phyloP scores from a whole-genome alignment of 2,797 vertebrate species.

The Coreius guichenoti region DNA sequence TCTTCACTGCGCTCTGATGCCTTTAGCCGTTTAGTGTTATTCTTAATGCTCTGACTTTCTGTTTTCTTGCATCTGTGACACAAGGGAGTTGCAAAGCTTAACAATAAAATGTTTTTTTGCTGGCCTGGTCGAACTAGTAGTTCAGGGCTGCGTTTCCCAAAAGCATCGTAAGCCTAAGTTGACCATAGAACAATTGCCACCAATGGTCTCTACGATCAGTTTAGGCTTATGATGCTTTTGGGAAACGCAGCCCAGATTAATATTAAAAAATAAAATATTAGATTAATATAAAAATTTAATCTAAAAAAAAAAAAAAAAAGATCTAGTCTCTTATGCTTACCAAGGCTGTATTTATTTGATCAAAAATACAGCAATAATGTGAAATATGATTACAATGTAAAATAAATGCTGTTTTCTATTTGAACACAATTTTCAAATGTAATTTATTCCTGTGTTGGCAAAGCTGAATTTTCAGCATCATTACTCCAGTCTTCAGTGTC shows the following conservation, averaged over 20 bases:
- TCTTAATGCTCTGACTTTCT: neutral
- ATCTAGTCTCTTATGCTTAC: neutral
- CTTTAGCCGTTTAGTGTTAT: slow-evolving; percentile 14
- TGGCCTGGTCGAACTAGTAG: neutral
- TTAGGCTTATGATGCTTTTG: no score
- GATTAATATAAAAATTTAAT: neutral
- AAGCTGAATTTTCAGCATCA: no score
- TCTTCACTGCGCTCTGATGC: neutral
- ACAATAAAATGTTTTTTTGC: neutral
- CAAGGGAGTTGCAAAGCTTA: neutral
- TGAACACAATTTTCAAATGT: no score
- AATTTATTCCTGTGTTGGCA: no score
- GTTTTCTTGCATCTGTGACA: neutral
- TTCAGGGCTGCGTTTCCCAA: neutral
- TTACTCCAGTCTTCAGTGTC: neutral
- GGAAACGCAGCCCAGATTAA: neutral
- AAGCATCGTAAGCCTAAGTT: no score
- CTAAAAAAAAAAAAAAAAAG: no score
- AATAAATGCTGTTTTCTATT: no score
- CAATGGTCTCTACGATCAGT: no score
- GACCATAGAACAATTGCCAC: no score
- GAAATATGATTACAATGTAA: neutral
- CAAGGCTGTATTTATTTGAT: neutral
- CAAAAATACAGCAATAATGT: neutral
- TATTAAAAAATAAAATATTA: neutral